Evolutionary conservation across 37 sponge, comb jelly and placozoan genomes (phyloP), one percentile per base, ranked within the genome.

Genomic region (Dysidea cf. avara): DNA sequence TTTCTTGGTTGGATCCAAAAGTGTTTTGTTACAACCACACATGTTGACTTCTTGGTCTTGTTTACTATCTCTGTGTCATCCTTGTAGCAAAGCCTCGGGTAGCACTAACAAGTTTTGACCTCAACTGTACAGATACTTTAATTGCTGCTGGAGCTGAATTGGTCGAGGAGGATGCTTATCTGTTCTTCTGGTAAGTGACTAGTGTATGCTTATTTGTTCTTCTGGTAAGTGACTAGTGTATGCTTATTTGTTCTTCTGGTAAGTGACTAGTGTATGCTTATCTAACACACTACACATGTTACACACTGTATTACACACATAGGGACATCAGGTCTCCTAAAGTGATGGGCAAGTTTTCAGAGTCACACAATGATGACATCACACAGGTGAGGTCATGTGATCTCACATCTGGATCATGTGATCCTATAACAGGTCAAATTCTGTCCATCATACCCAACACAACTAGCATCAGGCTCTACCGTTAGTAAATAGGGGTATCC

Each of bases 281-380:
- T 17, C 18, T 57, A n/a, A 57, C 59, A 57, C 24, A 9, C 18
- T n/a, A 9, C 22, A 9, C 13, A 25, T 57, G 59, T 22, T 28
- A 9, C 24, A 25, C n/a, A 57, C 7, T 17, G 9, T 57, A 28
- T 9, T 17, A 18, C 18, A 11, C 11, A 29, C 43, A 17, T 22
- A 74, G 75, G 75, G 75, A 74, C 53, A 29, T 74, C 18, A 29
- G 75, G 9, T 61, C 62, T 25, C 13, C 34, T 2, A 51, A 54
- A 17, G 75, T 35, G 29, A 46, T 74, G n/a, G 75, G 55, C 25
- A 13, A 52, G 51, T 74, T 74, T 36, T 61, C 61, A 17, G 75
- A 74, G 50, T 53, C 63, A 50, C 75, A 74, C 56, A 74, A 63
- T 61, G 75, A 74, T 40, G 75, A 74, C 62, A 74, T 74, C 39